Evolutionary conservation across 1,140 invertebrate species (phyloP), one percentile per base, ranked within the genome.

Genomic region (Saxidomus purpurata): DNA sequence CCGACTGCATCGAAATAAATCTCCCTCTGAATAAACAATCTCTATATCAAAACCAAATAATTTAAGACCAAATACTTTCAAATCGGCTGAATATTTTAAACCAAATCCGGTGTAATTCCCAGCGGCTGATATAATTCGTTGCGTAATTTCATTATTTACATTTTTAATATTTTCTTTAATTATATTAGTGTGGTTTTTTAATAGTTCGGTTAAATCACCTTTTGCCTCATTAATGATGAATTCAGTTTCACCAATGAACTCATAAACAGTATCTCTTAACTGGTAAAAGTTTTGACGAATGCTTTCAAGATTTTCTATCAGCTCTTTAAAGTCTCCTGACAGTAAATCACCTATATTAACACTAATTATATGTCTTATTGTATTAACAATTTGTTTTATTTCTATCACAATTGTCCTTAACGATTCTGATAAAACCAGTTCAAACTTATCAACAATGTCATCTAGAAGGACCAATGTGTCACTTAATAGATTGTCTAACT

Each of bases 21-120:
- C 13, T 13, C 79, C 52, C 4, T 59, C 22, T 25, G 77, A 87
- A 76, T 86, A 55, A 43, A 82, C 34, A 3, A 87, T 36, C 34
- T 90, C 85, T 3, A 87, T 13, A 38, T 81, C 89, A 22, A 82
- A 25, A 15, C 28, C 40, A 8, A 11, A 4, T 15, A 90, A 61
- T 19, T 83, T 43, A 4, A 87, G 61, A 13, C 38, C 38, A 31
- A 76, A 36, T 25, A 77, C 9, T 63, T 28, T 87, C 6, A 81
- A 59, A 1, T 22, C 38, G 2, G 63, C 22, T 6, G 47, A 40
- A 36, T 55, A 82, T 77, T 76, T 74, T 11, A 90, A 63, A 9
- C 89, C 85, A 77, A 87, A 90, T 6, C 59, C 79, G 36, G 34
- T 31, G 25, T 52, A 76, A 15, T 38, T 22, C 22, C 61, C 28